A percentile compares a stretch with the other conserved stretches of the same genome.
Evolutionary conservation across 2,113 vertebrate species (phyloP).

Genomic region (Delphinus delphis): DNA sequence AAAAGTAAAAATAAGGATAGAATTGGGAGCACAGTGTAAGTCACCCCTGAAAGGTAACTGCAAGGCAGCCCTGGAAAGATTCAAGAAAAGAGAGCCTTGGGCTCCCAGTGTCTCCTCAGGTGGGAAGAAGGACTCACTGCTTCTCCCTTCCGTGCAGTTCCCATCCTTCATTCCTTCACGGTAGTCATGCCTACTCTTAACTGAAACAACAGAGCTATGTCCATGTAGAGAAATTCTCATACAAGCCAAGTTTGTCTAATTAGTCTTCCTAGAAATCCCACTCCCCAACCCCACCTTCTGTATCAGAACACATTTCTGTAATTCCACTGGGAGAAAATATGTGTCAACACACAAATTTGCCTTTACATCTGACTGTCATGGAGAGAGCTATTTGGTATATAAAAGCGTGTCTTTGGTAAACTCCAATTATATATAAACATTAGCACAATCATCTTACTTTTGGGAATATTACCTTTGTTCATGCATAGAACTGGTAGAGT

Average conservation of each 20-base stretch:
- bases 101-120: not conserved
- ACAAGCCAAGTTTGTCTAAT: not conserved
- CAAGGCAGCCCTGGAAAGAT: not conserved
- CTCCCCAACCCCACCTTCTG: not conserved
- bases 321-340: not conserved
- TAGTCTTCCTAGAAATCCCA: not conserved
- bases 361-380: not conserved
- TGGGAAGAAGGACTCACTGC: not conserved
- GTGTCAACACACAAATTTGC: not conserved
- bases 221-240: not conserved
- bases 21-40: not conserved
- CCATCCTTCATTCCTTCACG: not conserved
- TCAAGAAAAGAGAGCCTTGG: not conserved
- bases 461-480: constrained; percentile 87
- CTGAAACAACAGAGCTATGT: not conserved
- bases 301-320: not conserved
- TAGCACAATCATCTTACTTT: not conserved
- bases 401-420: not conserved
- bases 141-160: not conserved
- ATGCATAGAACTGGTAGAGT: constrained; percentile 89
- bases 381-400: not conserved
- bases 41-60: not conserved
- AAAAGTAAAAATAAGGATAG: not conserved
- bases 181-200: not conserved
- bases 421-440: not conserved